These are phyloP conservation scores for Chrysolina oricalcia DNA, from an alignment of 2,888 invertebrate genomes.

Conservation along the genomic window DNA sequence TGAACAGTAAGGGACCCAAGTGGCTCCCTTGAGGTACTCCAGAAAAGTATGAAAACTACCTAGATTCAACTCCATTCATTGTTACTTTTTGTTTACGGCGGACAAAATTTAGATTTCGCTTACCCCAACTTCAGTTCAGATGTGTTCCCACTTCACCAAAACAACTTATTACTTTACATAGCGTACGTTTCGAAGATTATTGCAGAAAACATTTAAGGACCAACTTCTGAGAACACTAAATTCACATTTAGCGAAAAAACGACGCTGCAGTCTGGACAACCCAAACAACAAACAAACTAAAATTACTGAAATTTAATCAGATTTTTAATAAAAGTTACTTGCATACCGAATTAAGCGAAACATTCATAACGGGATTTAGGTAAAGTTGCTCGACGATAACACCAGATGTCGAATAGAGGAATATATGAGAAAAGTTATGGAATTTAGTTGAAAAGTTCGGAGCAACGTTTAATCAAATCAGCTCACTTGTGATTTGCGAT, in stretches of 20 bases:
- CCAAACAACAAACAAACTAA: conserved; percentile 17
- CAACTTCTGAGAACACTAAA: conserved; percentile 1
- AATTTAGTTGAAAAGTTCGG: conserved; percentile 43
- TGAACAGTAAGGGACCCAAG: too few relatives aligned
- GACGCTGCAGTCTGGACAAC: conserved; percentile 6
- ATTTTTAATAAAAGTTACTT: conserved; percentile 32
- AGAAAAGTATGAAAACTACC: too few relatives aligned
- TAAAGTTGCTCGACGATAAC: conserved; percentile 24
- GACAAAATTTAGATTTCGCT: too few relatives aligned
- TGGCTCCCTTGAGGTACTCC: too few relatives aligned
- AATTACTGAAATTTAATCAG: conserved; percentile 28
- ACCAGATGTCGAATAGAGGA: conserved; percentile 35
- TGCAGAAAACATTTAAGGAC: background rate
- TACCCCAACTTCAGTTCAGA: too few relatives aligned
- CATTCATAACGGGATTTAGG: conserved; percentile 19
- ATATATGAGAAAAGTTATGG: conserved; percentile 38
- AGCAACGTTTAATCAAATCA: conserved; percentile 15
- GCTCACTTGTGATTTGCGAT: conserved; percentile 21
- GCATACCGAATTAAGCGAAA: conserved; percentile 10
- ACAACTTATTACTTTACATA: too few relatives aligned
- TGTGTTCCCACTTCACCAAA: too few relatives aligned
- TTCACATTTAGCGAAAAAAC: conserved; percentile 17
- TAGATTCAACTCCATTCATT: too few relatives aligned
- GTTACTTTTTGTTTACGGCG: too few relatives aligned
- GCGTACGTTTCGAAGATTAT: too few relatives aligned